Evolutionary conservation across 2,797 vertebrate species (phyloP).

Genomic region (Centroberyx gerrardi): DNA sequence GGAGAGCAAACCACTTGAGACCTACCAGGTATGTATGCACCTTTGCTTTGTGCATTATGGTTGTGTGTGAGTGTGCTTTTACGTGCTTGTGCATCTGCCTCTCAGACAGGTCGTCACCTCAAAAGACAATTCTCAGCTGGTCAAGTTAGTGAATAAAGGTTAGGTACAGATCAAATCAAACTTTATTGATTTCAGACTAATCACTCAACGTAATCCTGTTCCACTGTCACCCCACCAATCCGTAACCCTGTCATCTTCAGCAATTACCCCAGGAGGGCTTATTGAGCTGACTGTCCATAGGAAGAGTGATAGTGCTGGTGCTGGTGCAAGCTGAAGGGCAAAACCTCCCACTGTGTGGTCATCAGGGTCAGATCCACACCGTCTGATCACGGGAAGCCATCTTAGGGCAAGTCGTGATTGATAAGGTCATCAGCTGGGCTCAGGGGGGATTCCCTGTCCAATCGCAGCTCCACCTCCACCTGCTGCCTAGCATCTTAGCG

Average conservation of each 20-base stretch:
- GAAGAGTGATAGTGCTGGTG: constrained; percentile 64
- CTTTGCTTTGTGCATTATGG: background rate
- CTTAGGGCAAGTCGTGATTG: constrained; percentile 69
- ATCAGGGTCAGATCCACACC: constrained; percentile 61
- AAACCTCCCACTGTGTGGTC: constrained; percentile 76
- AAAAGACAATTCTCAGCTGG: constrained; percentile 23
- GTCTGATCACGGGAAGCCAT: constrained; percentile 68
- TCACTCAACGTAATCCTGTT: constrained; percentile 79
- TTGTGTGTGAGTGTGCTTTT: constrained; percentile 3
- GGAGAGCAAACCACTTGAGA: constrained; percentile 96
- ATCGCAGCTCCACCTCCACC: constrained; percentile 56
- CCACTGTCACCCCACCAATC: constrained; percentile 65
- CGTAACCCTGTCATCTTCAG: constrained; percentile 62
- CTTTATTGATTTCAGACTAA: constrained; percentile 77
- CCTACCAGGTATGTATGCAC: constrained; percentile 90
- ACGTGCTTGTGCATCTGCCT: background rate
- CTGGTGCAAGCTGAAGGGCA: constrained; percentile 63
- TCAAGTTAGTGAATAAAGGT: constrained; percentile 41
- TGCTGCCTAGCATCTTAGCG: constrained; percentile 63
- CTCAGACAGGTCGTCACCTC: constrained; percentile 1
- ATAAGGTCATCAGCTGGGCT: constrained; percentile 70
- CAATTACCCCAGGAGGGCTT: constrained; percentile 57
- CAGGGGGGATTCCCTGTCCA: constrained; percentile 66
- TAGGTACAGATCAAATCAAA: constrained; percentile 65
- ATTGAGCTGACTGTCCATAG: constrained; percentile 63